Base-by-base conservation (phyloP, 2,113 vertebrate species). In the Dipodomys merriami region DNA sequence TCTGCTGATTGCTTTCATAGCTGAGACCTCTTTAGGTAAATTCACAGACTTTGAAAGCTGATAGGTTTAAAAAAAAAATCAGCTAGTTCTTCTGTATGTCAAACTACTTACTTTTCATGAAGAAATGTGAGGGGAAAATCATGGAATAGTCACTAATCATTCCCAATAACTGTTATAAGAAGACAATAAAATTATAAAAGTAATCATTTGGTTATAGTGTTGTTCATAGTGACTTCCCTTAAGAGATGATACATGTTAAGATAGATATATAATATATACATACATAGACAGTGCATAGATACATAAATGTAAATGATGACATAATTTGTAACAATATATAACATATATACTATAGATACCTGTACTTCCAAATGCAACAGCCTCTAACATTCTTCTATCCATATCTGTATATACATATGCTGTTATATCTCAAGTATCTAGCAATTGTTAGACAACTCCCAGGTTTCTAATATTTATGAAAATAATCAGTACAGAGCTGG, bases 1-100 rank as follows among this genome's bases (percentile, higher is more conserved):
- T 95, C 90, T 95, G 94, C 76, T 93, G 68, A 68, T 76, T 33
- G 35, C 46, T 27, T 62, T 93, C 81, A 94, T 96, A 96, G 64
- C 68, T 33, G 35, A 83, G 46, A 6, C 89, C 10, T 46, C 95
- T 95, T 96, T 89, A 94, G 76, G 94, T 94, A 98, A 97, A 19
- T 87, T 96, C 83, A 9, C 10, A 33, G 82, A 90, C 85, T 27
- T 93, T 86, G 53, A 96, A 96, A 86, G 64, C 13, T 35, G 22
- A 67, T 76, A 93, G 90, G 10, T 92, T 96, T 91, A 39, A 11
- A 39, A 39, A n/a, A 67, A 93, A 92, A 92, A 39, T 62, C 35
- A 33, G 9, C 46, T 94, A 71, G n/a, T 53, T 80, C 68, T 81
- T 90, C 72, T 67, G 2, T 25, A 33, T 81, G 46, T 73, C 53